Evolutionary conservation across 2,113 vertebrate species (phyloP).

Genomic region (Pipa parva): DNA sequence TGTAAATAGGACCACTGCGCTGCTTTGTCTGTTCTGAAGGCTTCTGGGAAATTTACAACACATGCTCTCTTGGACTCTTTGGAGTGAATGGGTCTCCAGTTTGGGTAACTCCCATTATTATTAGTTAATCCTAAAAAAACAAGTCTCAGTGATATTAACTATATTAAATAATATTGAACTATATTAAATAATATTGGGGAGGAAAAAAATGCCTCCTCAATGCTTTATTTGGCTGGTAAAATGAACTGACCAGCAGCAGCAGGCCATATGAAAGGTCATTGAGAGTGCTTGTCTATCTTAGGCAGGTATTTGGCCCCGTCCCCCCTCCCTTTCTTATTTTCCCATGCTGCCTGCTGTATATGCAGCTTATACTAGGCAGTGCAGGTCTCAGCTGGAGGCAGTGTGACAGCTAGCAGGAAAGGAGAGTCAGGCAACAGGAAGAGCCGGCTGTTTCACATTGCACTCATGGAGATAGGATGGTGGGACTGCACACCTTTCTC

Average conservation of each 20-base stretch:
- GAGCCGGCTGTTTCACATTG: conserved; percentile 5
- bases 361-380: conserved; percentile 3
- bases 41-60: not conserved
- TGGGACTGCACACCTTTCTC: conserved; percentile 42
- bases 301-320: conserved; percentile 19
- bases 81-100: not conserved
- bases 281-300: not conserved
- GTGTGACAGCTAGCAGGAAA: conserved; percentile 27
- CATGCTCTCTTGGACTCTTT: not conserved
- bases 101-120: not conserved
- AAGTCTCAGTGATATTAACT: too few relatives aligned
- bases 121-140: not conserved
- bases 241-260: not conserved
- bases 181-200: too few relatives aligned
- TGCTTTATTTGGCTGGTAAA: not conserved
- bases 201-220: too few relatives aligned
- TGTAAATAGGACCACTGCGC: too few relatives aligned
- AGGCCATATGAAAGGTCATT: not conserved
- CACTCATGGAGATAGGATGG: conserved; percentile 42
- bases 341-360: not conserved
- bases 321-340: too few relatives aligned
- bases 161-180: too few relatives aligned
- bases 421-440: conserved; percentile 26
- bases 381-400: conserved; percentile 38
- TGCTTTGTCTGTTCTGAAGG: too few relatives aligned